Evolutionary conservation across 2,113 vertebrate genomes (phyloP).

Genomic region (Lagopus muta): DNA sequence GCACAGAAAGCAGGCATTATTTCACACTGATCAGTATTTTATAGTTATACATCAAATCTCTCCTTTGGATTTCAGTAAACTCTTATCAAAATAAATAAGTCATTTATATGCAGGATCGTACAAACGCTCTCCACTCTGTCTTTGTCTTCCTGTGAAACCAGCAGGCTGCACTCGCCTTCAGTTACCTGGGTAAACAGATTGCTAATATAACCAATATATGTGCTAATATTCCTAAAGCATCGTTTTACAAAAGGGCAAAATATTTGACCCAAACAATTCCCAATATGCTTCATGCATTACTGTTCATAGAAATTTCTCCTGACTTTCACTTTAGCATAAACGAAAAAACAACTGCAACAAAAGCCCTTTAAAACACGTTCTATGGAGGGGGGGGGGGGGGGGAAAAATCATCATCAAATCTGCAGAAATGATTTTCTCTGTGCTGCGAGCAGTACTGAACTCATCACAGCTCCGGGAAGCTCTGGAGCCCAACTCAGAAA

Average conservation of each 20-base stretch:
- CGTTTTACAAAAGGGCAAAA: neutral
- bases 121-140: constrained; percentile 39
- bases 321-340: constrained; percentile 13
- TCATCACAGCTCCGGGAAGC: neutral
- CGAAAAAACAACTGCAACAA: constrained; percentile 13
- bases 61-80: constrained; percentile 40
- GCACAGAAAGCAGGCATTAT: neutral
- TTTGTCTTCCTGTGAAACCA: constrained; percentile 17
- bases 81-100: constrained; percentile 61
- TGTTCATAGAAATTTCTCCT: constrained; percentile 23
- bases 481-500: neutral
- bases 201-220: constrained; percentile 36
- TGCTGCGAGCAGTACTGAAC: constrained; percentile 20
- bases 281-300: neutral
- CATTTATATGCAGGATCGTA: constrained; percentile 60
- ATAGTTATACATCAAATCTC: neutral
- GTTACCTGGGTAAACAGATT: constrained; percentile 51
- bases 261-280: constrained; percentile 55
- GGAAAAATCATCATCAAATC: neutral
- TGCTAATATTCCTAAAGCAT: constrained; percentile 53
- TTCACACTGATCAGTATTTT: constrained; percentile 10
- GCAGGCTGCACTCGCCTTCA: neutral
- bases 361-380: neutral
- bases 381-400: neutral
- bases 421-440: neutral